Evolutionary conservation across 2,888 invertebrate genomes (phyloP).

Genomic region (Ptychoptera albimana): DNA sequence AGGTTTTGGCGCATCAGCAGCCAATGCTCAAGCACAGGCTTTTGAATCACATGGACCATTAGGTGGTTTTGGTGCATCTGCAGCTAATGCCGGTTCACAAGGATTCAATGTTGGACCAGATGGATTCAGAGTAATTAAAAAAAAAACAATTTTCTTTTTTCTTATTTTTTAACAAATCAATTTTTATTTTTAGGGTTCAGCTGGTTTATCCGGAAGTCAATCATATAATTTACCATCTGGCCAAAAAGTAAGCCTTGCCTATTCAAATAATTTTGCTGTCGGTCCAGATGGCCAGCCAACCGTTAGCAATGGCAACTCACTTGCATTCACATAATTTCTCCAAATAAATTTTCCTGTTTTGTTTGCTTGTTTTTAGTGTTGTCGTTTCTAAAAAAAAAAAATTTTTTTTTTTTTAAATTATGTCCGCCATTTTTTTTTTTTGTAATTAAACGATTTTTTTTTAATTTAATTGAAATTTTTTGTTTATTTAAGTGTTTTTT

Average conservation of each 20-base stretch:
- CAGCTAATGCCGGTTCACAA: slow-evolving; percentile 25
- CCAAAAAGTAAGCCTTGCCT: slow-evolving; percentile 26
- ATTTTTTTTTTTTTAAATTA: neutral
- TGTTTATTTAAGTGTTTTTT: neutral
- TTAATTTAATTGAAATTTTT: neutral
- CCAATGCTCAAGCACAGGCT: slow-evolving; percentile 24
- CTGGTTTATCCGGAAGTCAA: slow-evolving; percentile 26
- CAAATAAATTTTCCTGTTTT: neutral
- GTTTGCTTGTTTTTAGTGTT: neutral
- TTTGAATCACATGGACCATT: slow-evolving; percentile 22
- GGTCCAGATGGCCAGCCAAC: slow-evolving; percentile 15
- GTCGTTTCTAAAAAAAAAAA: no score
- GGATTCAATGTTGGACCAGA: slow-evolving; percentile 19
- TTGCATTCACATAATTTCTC: slow-evolving; percentile 15
- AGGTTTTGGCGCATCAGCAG: slow-evolving; percentile 14
- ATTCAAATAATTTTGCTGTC: slow-evolving; percentile 24
- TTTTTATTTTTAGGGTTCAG: slow-evolving; percentile 21
- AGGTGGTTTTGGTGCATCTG: slow-evolving; percentile 25
- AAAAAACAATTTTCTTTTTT: neutral
- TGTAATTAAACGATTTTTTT: neutral
- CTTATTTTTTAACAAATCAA: neutral
- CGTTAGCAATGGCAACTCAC: slow-evolving; percentile 17
- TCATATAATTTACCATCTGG: slow-evolving; percentile 28
- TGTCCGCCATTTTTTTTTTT: neutral
- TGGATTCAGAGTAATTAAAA: slow-evolving; percentile 11